Conservation (phyloP, 1,140 invertebrate genomes). For the Chrysoperla carnea region DNA sequence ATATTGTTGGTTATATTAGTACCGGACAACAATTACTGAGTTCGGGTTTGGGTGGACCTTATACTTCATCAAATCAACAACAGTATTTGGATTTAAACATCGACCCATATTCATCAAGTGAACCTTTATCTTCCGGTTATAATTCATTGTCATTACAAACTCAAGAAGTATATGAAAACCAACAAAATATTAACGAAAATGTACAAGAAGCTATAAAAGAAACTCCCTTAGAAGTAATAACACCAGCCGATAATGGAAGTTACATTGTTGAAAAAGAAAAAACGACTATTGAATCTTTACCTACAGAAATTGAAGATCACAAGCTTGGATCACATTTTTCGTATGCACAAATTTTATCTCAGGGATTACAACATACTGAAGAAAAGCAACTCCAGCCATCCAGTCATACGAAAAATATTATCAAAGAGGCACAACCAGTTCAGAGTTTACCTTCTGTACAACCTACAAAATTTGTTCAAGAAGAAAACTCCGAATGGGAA, state of each 20-base stretch:
- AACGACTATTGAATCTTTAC: not conserved
- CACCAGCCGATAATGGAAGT: not conserved
- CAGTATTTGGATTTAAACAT: not conserved
- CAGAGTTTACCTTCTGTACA: slow-evolving; percentile 20
- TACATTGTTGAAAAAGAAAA: not conserved
- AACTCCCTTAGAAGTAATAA: slow-evolving; percentile 3
- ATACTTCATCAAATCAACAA: slow-evolving; percentile 7
- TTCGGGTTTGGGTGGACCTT: slow-evolving; percentile 21
- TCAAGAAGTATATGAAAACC: not conserved
- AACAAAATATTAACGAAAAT: not conserved
- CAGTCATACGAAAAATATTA: slow-evolving; percentile 21
- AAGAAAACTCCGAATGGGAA: slow-evolving; percentile 14
- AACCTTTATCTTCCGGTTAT: not conserved
- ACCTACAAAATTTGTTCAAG: slow-evolving; percentile 6
- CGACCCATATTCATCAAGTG: not conserved
- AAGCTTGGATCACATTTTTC: slow-evolving; percentile 24
- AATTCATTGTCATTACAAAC: not conserved
- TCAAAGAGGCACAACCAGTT: slow-evolving; percentile 21
- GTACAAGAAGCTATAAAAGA: slow-evolving; percentile 5
- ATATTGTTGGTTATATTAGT: slow-evolving; percentile 30
- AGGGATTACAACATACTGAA: slow-evolving; percentile 29
- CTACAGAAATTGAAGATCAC: slow-evolving; percentile 3
- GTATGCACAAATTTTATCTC: slow-evolving; percentile 53
- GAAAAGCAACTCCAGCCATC: slow-evolving; percentile 33
- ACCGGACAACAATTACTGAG: slow-evolving; percentile 25